Evolutionary conservation across 2,113 vertebrate genomes (phyloP).

Genomic region (human): DNA sequence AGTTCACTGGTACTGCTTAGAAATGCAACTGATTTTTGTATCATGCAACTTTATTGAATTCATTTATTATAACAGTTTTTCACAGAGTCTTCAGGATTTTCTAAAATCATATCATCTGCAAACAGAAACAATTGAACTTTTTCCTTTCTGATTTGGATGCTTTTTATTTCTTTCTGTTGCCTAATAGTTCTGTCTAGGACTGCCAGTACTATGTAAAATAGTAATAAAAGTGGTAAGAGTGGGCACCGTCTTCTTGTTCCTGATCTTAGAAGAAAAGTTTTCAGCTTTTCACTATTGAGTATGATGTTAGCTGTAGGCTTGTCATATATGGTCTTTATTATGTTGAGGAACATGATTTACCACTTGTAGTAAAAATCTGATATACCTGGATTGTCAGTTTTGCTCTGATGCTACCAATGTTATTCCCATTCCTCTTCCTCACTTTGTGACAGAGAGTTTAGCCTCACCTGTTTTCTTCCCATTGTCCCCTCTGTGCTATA

Average conservation of each 20-base stretch:
- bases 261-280: not conserved
- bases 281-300: not conserved
- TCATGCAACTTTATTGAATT: not conserved
- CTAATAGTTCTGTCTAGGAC: not conserved
- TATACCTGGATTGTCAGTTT: not conserved
- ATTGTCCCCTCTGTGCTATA: not conserved
- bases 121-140: not conserved
- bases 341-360: not conserved
- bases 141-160: not conserved
- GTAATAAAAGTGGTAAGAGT: not conserved
- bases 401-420: not conserved
- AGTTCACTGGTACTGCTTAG: too few relatives aligned
- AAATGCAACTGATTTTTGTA: not conserved
- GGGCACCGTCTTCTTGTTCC: not conserved
- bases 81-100: not conserved
- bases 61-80: not conserved
- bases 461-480: not conserved
- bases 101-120: not conserved
- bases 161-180: not conserved
- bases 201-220: not conserved
- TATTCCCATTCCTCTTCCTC: not conserved
- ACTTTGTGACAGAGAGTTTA: not conserved
- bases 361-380: not conserved
- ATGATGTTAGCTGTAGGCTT: not conserved
- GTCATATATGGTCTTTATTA: not conserved